Base-by-base conservation (phyloP, 1,140 invertebrate species). In the Cylas formicarius region DNA sequence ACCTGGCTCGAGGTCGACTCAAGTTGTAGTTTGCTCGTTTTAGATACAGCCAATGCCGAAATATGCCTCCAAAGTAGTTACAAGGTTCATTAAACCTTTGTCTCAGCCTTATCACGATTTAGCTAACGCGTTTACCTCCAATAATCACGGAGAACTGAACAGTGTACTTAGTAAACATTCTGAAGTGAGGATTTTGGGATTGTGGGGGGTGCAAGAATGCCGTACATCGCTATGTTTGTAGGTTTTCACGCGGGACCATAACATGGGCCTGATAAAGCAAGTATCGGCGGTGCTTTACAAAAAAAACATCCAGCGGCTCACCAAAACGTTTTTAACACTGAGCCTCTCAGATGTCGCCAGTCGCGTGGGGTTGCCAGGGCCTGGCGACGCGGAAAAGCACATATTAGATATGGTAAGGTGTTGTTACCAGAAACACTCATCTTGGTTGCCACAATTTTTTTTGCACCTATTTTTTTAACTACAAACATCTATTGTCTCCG, bases 231-330 rank as follows among this genome's bases (percentile, higher is more conserved):
- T 48, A 22, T 24, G 22, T 34, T 43, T 50, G 1, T 26, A 61
- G 58, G 72, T 78, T 34, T 92, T 86, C 68, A 72, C 72, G n/a
- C 82, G 86, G 58, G 92, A 97, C 68, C 79, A 80, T 41, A 90
- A 88, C 68, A 74, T 83, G 67, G 86, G 86, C 22, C 69, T 89
- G 42, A 81, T 83, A 4, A 86, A 86, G 66, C 85, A 88, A 73
- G 90, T 94, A 36, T 67, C 91, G 26, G 80, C 79, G 46, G 89
- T 87, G 41, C 76, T 96, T 58, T 91, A 91, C 61, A 96, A 94
- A 68, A 93, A 94, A 65, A 97, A 94, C 70, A 98, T 98, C 57
- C 91, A 96, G 69, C 79, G 91, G 63, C 72, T 98, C 35, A 97
- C 94, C 21, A 96, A 96, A 71, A 97, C 94, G 23, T 98, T 98